Conservation (phyloP, 35 echinoderm and acorn worm species). For the Ophioderma brevispina region DNA sequence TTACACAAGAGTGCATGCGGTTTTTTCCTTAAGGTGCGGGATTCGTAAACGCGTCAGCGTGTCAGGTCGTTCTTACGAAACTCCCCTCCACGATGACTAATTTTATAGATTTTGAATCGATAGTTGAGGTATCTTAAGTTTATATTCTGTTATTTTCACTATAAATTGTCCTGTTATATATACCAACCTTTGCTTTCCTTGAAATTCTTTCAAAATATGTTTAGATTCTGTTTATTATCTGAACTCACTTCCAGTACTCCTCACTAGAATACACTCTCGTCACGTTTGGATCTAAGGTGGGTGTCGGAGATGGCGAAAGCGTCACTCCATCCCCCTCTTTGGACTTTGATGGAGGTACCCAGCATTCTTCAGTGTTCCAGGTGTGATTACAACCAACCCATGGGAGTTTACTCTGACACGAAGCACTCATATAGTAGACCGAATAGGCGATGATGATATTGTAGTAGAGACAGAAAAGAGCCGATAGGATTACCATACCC, state of each 20-base stretch:
- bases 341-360: not conserved
- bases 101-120: no score
- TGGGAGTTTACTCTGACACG: slow-evolving; percentile 45
- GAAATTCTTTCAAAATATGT: no score
- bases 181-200: no score
- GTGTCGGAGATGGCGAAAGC: not conserved
- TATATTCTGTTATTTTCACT: no score
- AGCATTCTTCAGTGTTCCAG: slow-evolving; percentile 74
- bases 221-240: no score
- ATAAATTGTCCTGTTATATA: no score
- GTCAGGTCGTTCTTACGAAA: no score
- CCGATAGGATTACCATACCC: slow-evolving; percentile 68
- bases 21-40: no score
- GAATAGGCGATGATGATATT: slow-evolving; percentile 82
- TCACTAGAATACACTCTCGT: slow-evolving; percentile 23
- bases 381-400: slow-evolving; percentile 62
- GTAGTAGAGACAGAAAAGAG: slow-evolving; percentile 74
- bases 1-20: no score
- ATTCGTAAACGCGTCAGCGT: no score
- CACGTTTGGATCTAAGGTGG: not conserved
- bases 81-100: no score
- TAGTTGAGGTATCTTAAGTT: no score
- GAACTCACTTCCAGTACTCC: slow-evolving; percentile 48
- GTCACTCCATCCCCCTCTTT: not conserved
- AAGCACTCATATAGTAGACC: slow-evolving; percentile 69